Base-by-base conservation (phyloP, 2,888 invertebrate genomes). In the Tethea ocularis region DNA sequence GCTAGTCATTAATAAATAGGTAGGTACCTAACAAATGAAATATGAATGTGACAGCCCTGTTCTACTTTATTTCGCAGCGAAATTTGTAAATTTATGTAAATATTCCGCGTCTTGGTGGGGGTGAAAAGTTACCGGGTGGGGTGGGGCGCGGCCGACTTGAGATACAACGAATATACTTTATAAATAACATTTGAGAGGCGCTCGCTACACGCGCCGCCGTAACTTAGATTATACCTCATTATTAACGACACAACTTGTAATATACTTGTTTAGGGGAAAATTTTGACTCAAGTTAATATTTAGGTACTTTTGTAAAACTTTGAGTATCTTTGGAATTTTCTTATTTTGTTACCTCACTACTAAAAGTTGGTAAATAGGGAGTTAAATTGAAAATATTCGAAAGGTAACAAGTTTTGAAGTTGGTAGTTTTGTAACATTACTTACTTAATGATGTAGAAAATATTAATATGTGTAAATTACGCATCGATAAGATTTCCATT, bases 61-160 rank as follows among this genome's bases (percentile, higher is more conserved):
- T 78, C 77, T 85, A 90, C 88, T 92, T 92, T 92, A 91, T 92
- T 91, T 91, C 83, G 84, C 78, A 70, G 84, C 82, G 87, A 89
- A 91, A 91, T 92, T 92, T 90, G 90, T 89, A 90, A 92, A 92
- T 92, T 92, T 92, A 92, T 92, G 92, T 89, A 91, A 92, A 92
- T 92, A 90, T 88, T 87, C 81, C 85, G 83, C 91, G 90, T 91
- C 92, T 92, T 92, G 79, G 76, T 72, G 78, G 83, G 78, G 83
- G 83, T 76, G 83, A 83, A 84, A 86, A 85, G 85, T 85, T 86
- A 77, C 78, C 69, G 75, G 75, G 70, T 61, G 65, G 52, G 64
- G 64, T 1, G 71, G 72, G 72, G 61, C 63, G 68, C 72, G 75
- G 75, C 72, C 77, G 74, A 69, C 51, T 60, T 57, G 52, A 52